Conservation (phyloP, 2,888 invertebrate species). For the Digitonthophagus gazella region DNA sequence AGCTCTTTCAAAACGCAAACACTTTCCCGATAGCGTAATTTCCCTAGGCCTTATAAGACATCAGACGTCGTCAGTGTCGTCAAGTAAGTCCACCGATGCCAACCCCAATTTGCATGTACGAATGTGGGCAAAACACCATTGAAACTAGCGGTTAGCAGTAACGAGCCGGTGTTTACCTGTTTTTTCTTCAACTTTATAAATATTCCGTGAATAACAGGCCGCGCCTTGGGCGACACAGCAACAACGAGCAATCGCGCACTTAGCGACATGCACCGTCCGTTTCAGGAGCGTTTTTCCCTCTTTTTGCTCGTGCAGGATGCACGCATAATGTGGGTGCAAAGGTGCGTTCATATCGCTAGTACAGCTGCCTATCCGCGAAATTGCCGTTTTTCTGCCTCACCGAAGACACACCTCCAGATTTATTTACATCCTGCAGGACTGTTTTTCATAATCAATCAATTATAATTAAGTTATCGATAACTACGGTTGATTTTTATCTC, state of each 20-base stretch:
- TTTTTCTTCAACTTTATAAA: not conserved
- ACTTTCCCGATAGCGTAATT: not conserved
- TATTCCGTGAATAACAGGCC: not conserved
- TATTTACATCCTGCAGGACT: not conserved
- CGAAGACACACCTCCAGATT: no score
- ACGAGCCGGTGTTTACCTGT: not conserved
- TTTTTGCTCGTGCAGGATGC: not conserved
- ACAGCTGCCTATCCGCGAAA: not conserved
- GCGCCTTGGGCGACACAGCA: not conserved
- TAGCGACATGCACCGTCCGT: not conserved
- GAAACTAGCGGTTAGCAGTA: not conserved
- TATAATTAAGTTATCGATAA: not conserved
- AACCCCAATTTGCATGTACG: not conserved
- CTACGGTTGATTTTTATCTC: no score
- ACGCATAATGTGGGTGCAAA: not conserved
- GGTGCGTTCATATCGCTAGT: not conserved
- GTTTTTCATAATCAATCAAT: not conserved
- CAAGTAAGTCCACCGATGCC: not conserved
- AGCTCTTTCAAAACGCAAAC: not conserved
- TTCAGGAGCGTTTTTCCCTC: not conserved
- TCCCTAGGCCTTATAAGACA: not conserved
- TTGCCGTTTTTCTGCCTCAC: no score
- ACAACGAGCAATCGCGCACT: not conserved
- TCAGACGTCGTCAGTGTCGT: not conserved
- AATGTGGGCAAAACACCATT: not conserved